Evolutionary conservation across 2,888 invertebrate species (phyloP).

Genomic region (Cephus spinipes): DNA sequence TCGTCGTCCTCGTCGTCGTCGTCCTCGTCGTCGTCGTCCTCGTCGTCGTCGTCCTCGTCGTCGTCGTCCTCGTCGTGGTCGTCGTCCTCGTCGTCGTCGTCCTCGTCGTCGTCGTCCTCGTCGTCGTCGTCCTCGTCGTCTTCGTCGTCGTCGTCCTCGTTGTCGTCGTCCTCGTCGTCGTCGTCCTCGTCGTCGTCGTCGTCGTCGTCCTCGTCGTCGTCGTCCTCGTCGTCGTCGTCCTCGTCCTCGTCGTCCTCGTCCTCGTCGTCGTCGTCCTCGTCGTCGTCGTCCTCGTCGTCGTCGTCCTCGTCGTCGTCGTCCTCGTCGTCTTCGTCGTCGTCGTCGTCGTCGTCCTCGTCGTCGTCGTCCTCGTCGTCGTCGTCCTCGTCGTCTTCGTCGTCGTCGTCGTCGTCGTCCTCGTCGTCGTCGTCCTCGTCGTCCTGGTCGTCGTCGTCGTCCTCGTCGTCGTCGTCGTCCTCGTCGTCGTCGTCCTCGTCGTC

Average conservation of each 20-base stretch:
- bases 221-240: not conserved
- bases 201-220: not conserved
- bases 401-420: no score
- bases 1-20: no score
- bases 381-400: no score
- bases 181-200: not conserved
- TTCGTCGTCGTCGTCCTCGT: no score
- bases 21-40: constrained; percentile 1
- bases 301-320: not conserved
- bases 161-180: constrained; percentile 1
- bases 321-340: no score
- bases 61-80: not conserved
- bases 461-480: not conserved
- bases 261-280: constrained; percentile 1
- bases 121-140: not conserved
- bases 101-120: not conserved
- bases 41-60: not conserved
- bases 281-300: not conserved
- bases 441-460: not conserved
- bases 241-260: not conserved
- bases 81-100: not conserved
- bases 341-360: not conserved
- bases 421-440: no score
- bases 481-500: not conserved
- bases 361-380: not conserved